phyloP scores from a whole-genome alignment of 1,140 invertebrate species.

The Heliconius congener region DNA sequence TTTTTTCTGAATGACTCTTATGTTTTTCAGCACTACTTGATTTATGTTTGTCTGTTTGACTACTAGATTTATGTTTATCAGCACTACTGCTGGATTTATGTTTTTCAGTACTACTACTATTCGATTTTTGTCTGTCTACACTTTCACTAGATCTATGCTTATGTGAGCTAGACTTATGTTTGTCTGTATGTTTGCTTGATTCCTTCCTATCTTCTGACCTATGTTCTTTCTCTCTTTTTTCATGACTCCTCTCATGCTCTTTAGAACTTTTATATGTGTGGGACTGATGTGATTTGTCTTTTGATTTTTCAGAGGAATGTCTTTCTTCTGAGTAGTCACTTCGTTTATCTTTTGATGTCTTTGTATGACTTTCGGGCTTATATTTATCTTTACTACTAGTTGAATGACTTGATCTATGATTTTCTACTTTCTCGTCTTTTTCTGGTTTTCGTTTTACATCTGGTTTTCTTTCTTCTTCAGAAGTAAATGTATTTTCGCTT shows the following conservation, averaged over 20 bases:
- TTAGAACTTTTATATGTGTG: conserved; percentile 51
- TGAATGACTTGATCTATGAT: conserved; percentile 53
- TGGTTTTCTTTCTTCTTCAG: conserved; percentile 53
- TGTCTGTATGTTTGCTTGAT: conserved; percentile 25
- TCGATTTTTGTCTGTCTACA: conserved; percentile 32
- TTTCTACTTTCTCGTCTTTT: conserved; percentile 44
- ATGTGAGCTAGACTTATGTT: conserved; percentile 30
- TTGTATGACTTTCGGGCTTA: conserved; percentile 56
- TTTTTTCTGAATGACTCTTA: conserved; percentile 34
- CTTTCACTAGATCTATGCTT: conserved; percentile 31
- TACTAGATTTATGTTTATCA: conserved; percentile 37
- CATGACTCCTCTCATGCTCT: conserved; percentile 45
- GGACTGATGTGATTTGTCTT: conserved; percentile 55
- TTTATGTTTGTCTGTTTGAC: conserved; percentile 39
- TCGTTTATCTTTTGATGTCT: conserved; percentile 19
- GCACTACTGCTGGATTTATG: conserved; percentile 35
- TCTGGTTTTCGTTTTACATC: conserved; percentile 51
- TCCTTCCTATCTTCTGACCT: conserved; percentile 44
- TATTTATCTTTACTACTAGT: conserved; percentile 43
- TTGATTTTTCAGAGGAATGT: conserved; percentile 53
- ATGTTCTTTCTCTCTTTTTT: conserved; percentile 50
- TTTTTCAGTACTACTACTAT: conserved; percentile 35
- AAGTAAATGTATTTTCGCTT: conserved; percentile 58
- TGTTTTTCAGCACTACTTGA: conserved; percentile 36
- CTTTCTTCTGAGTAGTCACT: conserved; percentile 39